A percentile compares a stretch with the other conserved stretches of the same genome.
phyloP scores from a whole-genome alignment of 1,140 invertebrate genomes.

The Polypedilum vanderplanki region DNA sequence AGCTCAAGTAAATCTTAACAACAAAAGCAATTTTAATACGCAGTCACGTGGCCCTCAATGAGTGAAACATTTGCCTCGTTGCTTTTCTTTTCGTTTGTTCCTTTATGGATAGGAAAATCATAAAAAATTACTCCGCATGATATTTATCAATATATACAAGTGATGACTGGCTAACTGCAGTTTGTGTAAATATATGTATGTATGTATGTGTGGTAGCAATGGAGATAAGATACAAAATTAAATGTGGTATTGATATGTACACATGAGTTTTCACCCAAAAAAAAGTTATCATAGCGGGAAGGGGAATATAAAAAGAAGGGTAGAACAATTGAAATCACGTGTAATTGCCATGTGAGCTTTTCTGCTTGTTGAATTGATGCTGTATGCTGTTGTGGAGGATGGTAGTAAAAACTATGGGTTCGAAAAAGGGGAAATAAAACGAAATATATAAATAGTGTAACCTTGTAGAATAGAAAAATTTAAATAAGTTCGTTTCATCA shows the following conservation, averaged over 20 bases:
- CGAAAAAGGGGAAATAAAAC: no score
- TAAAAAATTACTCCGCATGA: not conserved
- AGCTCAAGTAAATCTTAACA: slow-evolving; percentile 14
- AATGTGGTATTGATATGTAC: no score
- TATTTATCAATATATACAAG: no score
- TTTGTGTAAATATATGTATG: no score
- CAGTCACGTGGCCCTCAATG: not conserved
- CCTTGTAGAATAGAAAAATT: no score
- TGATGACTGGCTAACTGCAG: no score
- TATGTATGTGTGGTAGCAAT: no score
- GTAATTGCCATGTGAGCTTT: not conserved
- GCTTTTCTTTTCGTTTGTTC: not conserved
- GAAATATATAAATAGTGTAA: no score
- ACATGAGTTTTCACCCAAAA: no score
- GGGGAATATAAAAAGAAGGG: not conserved
- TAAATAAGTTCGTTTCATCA: no score
- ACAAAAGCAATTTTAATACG: not conserved
- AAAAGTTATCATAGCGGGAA: not conserved
- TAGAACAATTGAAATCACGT: slow-evolving; percentile 4
- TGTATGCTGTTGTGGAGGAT: not conserved
- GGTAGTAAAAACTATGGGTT: no score
- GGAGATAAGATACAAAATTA: no score
- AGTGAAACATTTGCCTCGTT: not conserved
- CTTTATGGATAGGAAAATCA: not conserved
- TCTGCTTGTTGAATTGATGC: not conserved